These are phyloP conservation scores for Lampris incognitus DNA, from an alignment of 2,113 vertebrate species.

Conservation along the genomic window DNA sequence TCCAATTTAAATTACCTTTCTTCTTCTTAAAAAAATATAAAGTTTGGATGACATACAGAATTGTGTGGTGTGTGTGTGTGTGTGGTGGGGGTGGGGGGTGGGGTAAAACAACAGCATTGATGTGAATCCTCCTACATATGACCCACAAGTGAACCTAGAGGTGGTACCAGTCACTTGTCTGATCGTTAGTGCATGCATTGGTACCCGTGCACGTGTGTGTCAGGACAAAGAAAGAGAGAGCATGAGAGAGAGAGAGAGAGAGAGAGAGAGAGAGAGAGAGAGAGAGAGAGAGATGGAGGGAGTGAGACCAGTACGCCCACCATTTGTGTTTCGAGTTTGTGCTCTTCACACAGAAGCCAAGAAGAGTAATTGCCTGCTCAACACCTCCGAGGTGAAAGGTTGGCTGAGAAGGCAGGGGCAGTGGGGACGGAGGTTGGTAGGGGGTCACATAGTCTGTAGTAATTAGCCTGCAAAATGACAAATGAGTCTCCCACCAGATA, in stretches of 20 bases:
- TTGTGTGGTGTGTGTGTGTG: no score
- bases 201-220: neutral
- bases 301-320: no score
- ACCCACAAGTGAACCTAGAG: conserved; percentile 43
- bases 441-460: conserved; percentile 73
- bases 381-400: conserved; percentile 79
- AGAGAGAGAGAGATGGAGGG: conserved; percentile 18
- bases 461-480: conserved; percentile 73
- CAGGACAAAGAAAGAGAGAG: conserved; percentile 41
- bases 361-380: conserved; percentile 82
- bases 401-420: conserved; percentile 59
- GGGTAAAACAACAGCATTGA: conserved; percentile 27
- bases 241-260: conserved; percentile 28
- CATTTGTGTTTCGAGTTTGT: conserved; percentile 56
- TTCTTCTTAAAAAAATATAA: neutral
- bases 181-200: conserved; percentile 10
- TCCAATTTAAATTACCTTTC: neutral
- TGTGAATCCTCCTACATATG: conserved; percentile 31
- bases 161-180: conserved; percentile 15
- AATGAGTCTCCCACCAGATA: conserved; percentile 65
- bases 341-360: conserved; percentile 76
- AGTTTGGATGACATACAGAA: conserved; percentile 4
- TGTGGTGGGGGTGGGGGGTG: conserved; percentile 9
- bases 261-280: conserved; percentile 24
- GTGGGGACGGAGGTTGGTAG: conserved; percentile 64